phyloP scores from a whole-genome alignment of 2,113 vertebrate genomes.

The Burhinus bistriatus region DNA sequence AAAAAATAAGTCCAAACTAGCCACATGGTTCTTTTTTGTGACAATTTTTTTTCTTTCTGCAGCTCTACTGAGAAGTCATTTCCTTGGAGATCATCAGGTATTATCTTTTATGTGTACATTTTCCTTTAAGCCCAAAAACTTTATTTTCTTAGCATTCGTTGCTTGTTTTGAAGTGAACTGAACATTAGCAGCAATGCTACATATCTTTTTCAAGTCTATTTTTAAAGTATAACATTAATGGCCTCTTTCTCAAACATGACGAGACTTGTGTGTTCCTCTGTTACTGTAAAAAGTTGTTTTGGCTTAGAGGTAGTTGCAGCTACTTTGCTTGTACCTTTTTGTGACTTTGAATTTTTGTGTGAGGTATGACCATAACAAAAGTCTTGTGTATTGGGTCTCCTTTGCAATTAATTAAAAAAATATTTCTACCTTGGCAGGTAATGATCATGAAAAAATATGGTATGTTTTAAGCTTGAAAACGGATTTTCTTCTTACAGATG shows the following conservation, averaged over 20 bases:
- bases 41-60: slow-evolving; percentile 57
- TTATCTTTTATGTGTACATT: slow-evolving; percentile 22
- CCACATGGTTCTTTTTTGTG: not conserved
- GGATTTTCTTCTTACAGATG: not conserved
- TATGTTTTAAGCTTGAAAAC: not conserved
- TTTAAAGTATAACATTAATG: not conserved
- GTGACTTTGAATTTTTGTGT: not conserved
- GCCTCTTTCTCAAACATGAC: not conserved
- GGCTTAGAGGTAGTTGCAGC: not conserved
- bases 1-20: not conserved
- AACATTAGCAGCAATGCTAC: not conserved
- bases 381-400: not conserved
- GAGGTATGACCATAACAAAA: not conserved
- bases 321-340: not conserved
- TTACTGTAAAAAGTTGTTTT: not conserved
- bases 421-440: not conserved
- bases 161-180: not conserved
- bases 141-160: not conserved
- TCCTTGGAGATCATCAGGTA: slow-evolving; percentile 96
- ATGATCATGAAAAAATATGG: not conserved
- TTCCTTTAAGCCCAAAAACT: not conserved
- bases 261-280: not conserved
- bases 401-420: not conserved
- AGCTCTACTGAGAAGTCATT: slow-evolving; percentile 98
- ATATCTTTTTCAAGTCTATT: not conserved